Percentiles rank a stretch among this genome's conserved stretches.
Conservation (phyloP, 2,113 vertebrate genomes). For the Siphamia tubifer region DNA sequence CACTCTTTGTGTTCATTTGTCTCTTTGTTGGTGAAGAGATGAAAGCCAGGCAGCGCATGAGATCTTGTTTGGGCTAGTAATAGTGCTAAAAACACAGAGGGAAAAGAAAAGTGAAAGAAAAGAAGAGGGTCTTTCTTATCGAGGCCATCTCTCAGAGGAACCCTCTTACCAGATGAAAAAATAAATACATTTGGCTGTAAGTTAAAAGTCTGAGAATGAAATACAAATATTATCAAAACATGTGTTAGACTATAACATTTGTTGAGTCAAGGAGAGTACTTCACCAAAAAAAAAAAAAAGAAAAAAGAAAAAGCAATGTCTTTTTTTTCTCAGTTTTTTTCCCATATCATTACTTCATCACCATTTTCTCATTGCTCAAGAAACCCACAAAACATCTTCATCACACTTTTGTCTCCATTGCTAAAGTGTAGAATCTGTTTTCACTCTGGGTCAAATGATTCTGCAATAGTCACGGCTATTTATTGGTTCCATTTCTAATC, state of each 20-base stretch:
- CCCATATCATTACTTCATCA: slow-evolving; percentile 25
- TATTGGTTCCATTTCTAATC: too few species aligned
- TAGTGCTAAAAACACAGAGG: slow-evolving; percentile 20
- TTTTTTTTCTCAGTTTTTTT: not conserved
- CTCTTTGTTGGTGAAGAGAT: slow-evolving; percentile 9
- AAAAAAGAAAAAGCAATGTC: not conserved
- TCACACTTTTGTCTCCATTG: too few species aligned
- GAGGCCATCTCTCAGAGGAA: slow-evolving; percentile 32
- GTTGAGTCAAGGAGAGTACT: slow-evolving; percentile 4
- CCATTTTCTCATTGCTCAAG: too few species aligned
- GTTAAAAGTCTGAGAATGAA: slow-evolving; percentile 23
- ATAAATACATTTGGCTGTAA: slow-evolving; percentile 32
- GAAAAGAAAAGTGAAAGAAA: slow-evolving; percentile 19
- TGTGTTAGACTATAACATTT: slow-evolving; percentile 19
- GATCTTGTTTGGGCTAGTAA: slow-evolving; percentile 40
- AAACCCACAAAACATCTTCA: too few species aligned
- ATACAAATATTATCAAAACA: slow-evolving; percentile 8
- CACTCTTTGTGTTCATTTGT: not conserved
- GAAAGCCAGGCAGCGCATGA: slow-evolving; percentile 23
- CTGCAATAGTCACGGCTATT: too few species aligned
- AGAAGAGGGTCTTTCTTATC: slow-evolving; percentile 12
- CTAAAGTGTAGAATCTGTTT: too few species aligned
- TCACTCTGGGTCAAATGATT: too few species aligned
- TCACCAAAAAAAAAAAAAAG: slow-evolving; percentile 9
- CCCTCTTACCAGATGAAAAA: slow-evolving; percentile 28